These are phyloP conservation scores for Epinotia nisella DNA, from an alignment of 2,888 invertebrate species.

Conservation along the genomic window DNA sequence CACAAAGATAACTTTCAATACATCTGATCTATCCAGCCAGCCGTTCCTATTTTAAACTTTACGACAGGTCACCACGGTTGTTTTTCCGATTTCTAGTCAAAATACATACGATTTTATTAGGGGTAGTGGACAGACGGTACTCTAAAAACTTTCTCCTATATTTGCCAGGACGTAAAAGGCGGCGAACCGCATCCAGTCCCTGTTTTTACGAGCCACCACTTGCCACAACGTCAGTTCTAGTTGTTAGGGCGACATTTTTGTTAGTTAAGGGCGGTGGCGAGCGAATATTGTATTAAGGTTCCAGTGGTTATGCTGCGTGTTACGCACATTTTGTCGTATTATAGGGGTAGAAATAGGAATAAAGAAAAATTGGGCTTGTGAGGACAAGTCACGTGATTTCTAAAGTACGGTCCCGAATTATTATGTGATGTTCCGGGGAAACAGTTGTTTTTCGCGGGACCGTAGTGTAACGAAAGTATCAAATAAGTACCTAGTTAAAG, in stretches of 20 bases:
- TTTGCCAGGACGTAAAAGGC: conserved; percentile 42
- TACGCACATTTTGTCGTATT: conserved; percentile 21
- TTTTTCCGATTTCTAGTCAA: not conserved
- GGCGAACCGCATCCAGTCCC: conserved; percentile 39
- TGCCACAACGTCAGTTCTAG: conserved; percentile 43
- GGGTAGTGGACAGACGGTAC: not conserved
- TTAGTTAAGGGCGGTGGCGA: conserved; percentile 39
- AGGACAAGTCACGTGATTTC: conserved; percentile 26
- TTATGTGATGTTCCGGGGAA: conserved; percentile 5
- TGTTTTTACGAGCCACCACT: conserved; percentile 43
- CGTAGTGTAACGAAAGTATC: not conserved
- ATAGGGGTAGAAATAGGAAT: conserved; percentile 13
- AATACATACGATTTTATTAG: conserved; percentile 1
- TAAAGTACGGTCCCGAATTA: conserved; percentile 21
- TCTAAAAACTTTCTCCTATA: conserved; percentile 42
- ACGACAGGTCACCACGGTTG: not conserved
- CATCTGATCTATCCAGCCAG: too few relatives aligned
- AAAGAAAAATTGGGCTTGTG: conserved; percentile 22
- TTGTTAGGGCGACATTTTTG: conserved; percentile 39
- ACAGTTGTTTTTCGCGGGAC: conserved; percentile 1
- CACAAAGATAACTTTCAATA: not conserved
- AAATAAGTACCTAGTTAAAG: too few relatives aligned
- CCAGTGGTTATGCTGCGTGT: conserved; percentile 6
- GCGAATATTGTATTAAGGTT: conserved; percentile 41
- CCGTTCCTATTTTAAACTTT: not conserved